Evolutionary conservation across 2,888 invertebrate genomes (phyloP), one percentile per base, ranked within the genome.

Genomic region (Synanthedon formicaeformis): DNA sequence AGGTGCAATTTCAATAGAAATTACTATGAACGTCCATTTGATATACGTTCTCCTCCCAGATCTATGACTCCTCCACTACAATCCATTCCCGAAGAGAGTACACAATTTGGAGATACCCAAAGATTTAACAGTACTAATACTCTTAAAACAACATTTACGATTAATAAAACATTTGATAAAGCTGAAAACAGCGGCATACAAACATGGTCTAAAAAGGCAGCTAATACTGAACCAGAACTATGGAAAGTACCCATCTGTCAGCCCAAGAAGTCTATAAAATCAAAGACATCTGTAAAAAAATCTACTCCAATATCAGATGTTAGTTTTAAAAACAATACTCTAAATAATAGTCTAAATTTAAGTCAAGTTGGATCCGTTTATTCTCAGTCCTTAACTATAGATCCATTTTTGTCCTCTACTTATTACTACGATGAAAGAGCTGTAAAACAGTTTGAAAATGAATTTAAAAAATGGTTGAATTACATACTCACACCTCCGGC

Each of bases 381-480:
- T 60, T 81, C 85, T 4, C 83, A 86, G 56, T 81, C 88, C 0
- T 71, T 83, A 11, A 92, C 91, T 2, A 80, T 89, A 5, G 92
- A 93, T 78, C 93, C 93, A 3, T 93, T 93, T 63, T 70, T 91
- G 41, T 90, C 91, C 0, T 83, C 90, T 0, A 89, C 91, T 0
- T 89, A 93, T 67, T 92, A 91, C 66, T 90, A 91, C 60, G 92
- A 93, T 64, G 91, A 91, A 57, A 84, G 88, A 60, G 92, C 93
- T 66, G 88, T 95, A 1, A 88, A 90, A 50, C 89, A 90, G 55
- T 92, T 94, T 71, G 92, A 93, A 74, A 79, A 70, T 0, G 91
- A 92, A 65, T 93, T 94, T 56, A 93, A 91, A 66, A 92, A 93
- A 61, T 95, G 94, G 94, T 77, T 95, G 0, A 95, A 95, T 73